Evolutionary conservation across 2,888 invertebrate genomes (phyloP), one percentile per base, ranked within the genome.

Genomic region (Dasysyrphus albostriatus): DNA sequence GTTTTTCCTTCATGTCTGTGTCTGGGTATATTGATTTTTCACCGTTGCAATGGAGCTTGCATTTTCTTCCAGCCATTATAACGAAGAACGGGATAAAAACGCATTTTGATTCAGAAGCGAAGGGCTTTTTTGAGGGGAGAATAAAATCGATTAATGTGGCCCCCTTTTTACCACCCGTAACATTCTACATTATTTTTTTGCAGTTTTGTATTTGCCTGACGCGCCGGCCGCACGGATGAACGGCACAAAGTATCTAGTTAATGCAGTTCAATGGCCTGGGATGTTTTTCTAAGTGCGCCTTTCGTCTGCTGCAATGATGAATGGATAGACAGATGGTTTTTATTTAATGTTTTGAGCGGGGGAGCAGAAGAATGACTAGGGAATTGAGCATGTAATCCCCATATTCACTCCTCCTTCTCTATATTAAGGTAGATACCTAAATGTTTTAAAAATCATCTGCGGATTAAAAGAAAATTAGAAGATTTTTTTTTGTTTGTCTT

Each of bases 1-100:
- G 9, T 42, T 42, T 67, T 14, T 37, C 39, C 70, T 58, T 51
- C 39, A 37, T 59, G 14, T 44, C 16, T 42, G 24, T 34, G 79
- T 73, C 81, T 88, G 76, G 65, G 32, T 54, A 12, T 88, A 80
- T 88, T 75, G 81, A 81, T 88, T 88, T 88, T 88, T 77, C 76
- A 58, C 69, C 49, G 29, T 39, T 37, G 47, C 34, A 54, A 65
- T 39, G 14, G 63, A 61, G 74, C n/a, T 24, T 54, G 69, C 42
- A 54, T 58, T 56, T 58, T 34, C 16, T 34, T 59, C 19, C 19
- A 14, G 16, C 8, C 7, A 5, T 8, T 1, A 5, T 6, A 32
- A 32, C 32, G 4, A 29, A 29, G 42, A 44, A 16, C 1, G 47
- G 12, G 7, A 65, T 65, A 39, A 61, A 65, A 65, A 32, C 32